Evolutionary conservation across 2,888 invertebrate species (phyloP).

Genomic region (Plebejus anna): DNA sequence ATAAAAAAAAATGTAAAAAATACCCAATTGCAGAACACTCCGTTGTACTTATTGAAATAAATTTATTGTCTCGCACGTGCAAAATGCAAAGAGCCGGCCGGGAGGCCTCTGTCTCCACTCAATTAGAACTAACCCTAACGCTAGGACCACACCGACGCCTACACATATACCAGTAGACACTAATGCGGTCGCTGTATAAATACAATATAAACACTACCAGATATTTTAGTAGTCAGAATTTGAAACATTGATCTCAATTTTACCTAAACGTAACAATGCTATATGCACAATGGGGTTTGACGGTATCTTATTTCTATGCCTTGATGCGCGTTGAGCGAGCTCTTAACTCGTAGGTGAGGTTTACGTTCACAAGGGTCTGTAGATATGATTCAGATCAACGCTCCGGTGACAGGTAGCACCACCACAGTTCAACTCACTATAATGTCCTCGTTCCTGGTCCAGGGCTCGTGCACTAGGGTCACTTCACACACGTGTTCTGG

Average conservation of each 20-base stretch:
- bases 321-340: not conserved
- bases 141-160: conserved; percentile 16
- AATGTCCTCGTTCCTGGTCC: conserved; percentile 38
- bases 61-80: conserved; percentile 76
- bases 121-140: conserved; percentile 44
- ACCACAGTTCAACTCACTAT: conserved; percentile 37
- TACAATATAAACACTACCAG: conserved; percentile 40
- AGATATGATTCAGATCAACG: conserved; percentile 24
- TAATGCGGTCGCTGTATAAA: conserved; percentile 20
- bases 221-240: conserved; percentile 35
- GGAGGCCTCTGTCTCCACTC: conserved; percentile 33
- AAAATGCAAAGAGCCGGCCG: conserved; percentile 53
- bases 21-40: conserved; percentile 26
- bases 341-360: not conserved
- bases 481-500: conserved; percentile 64
- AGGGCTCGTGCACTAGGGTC: conserved; percentile 50
- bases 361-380: conserved; percentile 4
- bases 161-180: conserved; percentile 4
- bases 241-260: conserved; percentile 29
- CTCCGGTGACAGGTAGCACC: conserved; percentile 36
- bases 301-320: not conserved
- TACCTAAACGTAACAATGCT: not conserved
- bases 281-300: not conserved
- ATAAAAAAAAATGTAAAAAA: conserved; percentile 41
- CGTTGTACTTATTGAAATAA: conserved; percentile 40